These are phyloP conservation scores for Sclerurus mexicanus DNA, from an alignment of 2,113 vertebrate species.

Conservation along the genomic window DNA sequence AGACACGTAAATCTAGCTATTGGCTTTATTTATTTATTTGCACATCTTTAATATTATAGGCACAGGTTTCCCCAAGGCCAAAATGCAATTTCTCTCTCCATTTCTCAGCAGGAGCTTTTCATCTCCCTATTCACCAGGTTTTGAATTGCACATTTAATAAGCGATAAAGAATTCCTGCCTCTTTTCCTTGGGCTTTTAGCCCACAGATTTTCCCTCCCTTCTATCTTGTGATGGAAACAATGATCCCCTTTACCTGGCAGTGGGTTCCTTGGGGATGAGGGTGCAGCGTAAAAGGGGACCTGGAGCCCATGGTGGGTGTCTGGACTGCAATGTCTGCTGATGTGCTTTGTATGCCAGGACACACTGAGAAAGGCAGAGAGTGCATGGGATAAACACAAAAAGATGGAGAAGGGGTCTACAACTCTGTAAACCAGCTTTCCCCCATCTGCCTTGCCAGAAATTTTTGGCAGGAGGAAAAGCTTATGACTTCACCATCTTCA, in stretches of 20 bases:
- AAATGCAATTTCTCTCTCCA: slow-evolving; percentile 52
- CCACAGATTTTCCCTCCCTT: background rate
- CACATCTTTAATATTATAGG: slow-evolving; percentile 28
- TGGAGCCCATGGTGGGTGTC: background rate
- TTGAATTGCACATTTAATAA: slow-evolving; percentile 70
- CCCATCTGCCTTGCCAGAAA: background rate
- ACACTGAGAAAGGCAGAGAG: background rate
- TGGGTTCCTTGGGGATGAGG: background rate
- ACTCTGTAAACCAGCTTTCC: background rate
- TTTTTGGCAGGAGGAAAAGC: background rate
- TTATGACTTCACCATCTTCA: background rate
- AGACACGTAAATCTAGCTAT: slow-evolving; percentile 13
- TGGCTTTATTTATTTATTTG: slow-evolving; percentile 47
- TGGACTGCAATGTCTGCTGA: background rate
- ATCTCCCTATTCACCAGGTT: slow-evolving; percentile 53
- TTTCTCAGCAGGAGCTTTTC: slow-evolving; percentile 61
- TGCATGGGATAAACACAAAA: background rate
- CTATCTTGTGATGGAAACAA: background rate
- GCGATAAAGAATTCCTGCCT: slow-evolving; percentile 51
- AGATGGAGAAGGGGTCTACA: background rate
- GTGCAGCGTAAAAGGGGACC: background rate
- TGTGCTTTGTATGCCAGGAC: background rate
- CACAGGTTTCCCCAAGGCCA: slow-evolving; percentile 20
- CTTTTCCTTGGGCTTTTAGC: slow-evolving; percentile 31
- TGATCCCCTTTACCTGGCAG: background rate